phyloP scores from a whole-genome alignment of 2,113 vertebrate genomes.

The Caranx melampygus region DNA sequence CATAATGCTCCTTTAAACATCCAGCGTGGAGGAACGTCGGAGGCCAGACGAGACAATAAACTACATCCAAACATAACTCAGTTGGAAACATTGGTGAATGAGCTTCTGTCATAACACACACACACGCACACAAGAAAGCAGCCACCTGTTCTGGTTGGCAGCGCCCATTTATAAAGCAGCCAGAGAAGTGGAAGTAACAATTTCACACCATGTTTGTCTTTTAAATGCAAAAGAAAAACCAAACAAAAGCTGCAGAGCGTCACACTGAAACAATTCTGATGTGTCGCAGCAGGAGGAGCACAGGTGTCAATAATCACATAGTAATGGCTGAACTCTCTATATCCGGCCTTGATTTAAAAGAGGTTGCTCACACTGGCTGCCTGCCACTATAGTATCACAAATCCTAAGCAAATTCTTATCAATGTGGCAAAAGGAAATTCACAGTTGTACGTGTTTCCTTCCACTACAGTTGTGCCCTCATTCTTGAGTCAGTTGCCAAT shows the following conservation, averaged over 20 bases:
- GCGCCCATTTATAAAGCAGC: slow-evolving; percentile 16
- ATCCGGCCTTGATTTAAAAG: background rate
- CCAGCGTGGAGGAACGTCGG: background rate
- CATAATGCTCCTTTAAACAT: slow-evolving; percentile 9
- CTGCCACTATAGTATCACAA: background rate
- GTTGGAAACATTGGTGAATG: slow-evolving; percentile 21
- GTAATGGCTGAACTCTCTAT: background rate
- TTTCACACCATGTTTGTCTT: slow-evolving; percentile 29
- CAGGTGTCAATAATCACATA: slow-evolving; percentile 5
- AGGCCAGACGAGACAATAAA: slow-evolving; percentile 10
- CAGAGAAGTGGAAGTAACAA: background rate
- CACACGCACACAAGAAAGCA: background rate
- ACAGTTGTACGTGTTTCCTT: too few relatives aligned
- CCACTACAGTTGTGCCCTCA: too few relatives aligned
- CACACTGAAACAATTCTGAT: slow-evolving; percentile 11
- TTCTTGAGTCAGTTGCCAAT: too few relatives aligned
- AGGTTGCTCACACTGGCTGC: background rate
- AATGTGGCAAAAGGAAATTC: too few relatives aligned
- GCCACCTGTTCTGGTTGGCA: slow-evolving; percentile 7
- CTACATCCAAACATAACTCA: slow-evolving; percentile 1
- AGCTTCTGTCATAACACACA: slow-evolving; percentile 15
- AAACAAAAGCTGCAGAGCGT: background rate
- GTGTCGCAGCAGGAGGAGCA: background rate
- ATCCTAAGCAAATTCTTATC: too few relatives aligned
- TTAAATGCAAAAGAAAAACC: background rate